phyloP scores from a whole-genome alignment of 2,113 vertebrate genomes.

The Sinocyclocheilus anshuiensis region DNA sequence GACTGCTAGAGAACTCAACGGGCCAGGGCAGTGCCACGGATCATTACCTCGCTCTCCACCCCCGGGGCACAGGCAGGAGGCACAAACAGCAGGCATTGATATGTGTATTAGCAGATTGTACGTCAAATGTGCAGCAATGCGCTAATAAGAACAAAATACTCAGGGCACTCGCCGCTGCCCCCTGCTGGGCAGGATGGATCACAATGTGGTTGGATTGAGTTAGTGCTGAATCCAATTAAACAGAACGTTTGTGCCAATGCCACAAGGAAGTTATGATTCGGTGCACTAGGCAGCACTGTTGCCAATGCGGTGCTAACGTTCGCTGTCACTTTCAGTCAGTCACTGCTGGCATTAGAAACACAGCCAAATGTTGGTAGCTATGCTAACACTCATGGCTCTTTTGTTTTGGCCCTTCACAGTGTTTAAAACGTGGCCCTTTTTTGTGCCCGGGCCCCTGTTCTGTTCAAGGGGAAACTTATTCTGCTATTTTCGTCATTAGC shows the following conservation, averaged over 20 bases:
- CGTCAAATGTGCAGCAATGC: slow-evolving; percentile 34
- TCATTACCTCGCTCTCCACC: slow-evolving; percentile 68
- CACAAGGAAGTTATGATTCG: neutral
- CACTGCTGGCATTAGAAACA: slow-evolving; percentile 9
- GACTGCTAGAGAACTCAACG: slow-evolving; percentile 4
- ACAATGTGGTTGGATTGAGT: slow-evolving; percentile 9
- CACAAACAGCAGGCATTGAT: slow-evolving; percentile 39
- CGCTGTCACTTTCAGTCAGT: slow-evolving; percentile 8
- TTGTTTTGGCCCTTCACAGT: slow-evolving; percentile 30
- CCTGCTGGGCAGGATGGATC: slow-evolving; percentile 65
- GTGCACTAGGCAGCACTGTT: slow-evolving; percentile 11
- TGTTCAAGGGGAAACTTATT: neutral
- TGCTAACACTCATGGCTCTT: slow-evolving; percentile 9
- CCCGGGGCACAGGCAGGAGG: slow-evolving; percentile 27
- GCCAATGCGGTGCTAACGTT: neutral
- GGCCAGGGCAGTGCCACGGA: slow-evolving; percentile 77
- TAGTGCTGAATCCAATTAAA: slow-evolving; percentile 26
- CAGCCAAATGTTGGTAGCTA: slow-evolving; percentile 13
- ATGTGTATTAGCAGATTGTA: slow-evolving; percentile 53
- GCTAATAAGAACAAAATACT: slow-evolving; percentile 53
- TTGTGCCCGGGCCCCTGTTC: no score
- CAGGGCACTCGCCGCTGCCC: slow-evolving; percentile 63
- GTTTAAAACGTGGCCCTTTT: neutral
- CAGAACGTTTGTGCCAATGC: slow-evolving; percentile 23
- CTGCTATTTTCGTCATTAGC: neutral